phyloP scores from a whole-genome alignment of 2,888 invertebrate species.

The Bellardia bayeri region DNA sequence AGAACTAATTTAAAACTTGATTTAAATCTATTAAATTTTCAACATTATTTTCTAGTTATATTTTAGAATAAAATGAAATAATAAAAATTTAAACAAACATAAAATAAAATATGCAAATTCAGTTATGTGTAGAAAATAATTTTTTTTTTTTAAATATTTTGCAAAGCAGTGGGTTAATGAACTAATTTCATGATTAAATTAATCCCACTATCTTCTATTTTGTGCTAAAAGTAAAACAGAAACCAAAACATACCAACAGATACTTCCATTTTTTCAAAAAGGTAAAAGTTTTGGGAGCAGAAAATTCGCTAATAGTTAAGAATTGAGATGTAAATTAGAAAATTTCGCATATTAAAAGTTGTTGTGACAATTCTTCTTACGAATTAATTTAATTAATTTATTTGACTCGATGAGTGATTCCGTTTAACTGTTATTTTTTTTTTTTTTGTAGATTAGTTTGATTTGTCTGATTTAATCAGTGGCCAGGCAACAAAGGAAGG shows the following conservation, averaged over 20 bases:
- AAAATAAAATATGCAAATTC: constrained; percentile 5
- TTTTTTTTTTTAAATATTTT: not conserved
- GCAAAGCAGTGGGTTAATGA: not conserved
- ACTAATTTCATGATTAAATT: not conserved
- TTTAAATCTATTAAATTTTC: not conserved
- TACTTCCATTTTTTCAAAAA: too few species aligned
- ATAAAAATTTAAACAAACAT: not conserved
- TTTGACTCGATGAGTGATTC: not conserved
- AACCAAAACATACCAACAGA: too few species aligned
- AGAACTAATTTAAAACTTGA: not conserved
- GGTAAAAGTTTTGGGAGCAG: too few species aligned
- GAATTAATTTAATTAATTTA: not conserved
- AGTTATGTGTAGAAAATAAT: not conserved
- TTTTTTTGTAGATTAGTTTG: not conserved
- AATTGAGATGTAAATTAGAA: constrained; percentile 1
- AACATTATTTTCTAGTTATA: not conserved
- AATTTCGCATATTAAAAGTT: not conserved
- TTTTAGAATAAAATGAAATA: not conserved
- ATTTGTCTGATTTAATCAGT: not conserved
- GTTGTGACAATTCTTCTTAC: not conserved
- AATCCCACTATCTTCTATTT: not conserved
- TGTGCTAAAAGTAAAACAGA: too few species aligned
- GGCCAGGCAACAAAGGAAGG: not conserved
- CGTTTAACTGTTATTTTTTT: not conserved
- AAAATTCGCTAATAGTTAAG: not conserved